Base-by-base conservation (phyloP, 2,113 vertebrate genomes). In the Apistogramma diplotaenia region DNA sequence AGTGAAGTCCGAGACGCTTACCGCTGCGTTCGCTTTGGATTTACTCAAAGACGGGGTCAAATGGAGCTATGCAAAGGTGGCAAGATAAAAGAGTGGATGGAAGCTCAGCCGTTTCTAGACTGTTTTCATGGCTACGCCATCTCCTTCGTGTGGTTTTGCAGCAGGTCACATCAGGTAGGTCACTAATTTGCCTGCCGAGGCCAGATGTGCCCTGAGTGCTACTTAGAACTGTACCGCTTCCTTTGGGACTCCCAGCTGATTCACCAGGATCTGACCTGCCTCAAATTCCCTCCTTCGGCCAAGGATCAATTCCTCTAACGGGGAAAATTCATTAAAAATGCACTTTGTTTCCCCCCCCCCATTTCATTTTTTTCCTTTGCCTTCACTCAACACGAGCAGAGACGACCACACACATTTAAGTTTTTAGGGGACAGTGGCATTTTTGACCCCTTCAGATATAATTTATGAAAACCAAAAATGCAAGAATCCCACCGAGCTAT, bases 391-490 rank as follows among this genome's bases (percentile, higher is more conserved):
- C 37, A 55, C 27, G 12, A 49, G 25, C 33, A 18, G 18, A 37
- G 18, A 35, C 23, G 60, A 31, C 53, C 23, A 13, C 16, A 58
- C 3, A 1, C 33, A 1, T 23, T 21, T 29, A 11, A 65, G 53
- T 16, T 65, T 40, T 33, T 1, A n/a, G 27, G 15, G 55, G 82
- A 82, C 13, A 51, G 59, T 31, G 0, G 74, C 13, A 75, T 83
- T 8, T 33, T 72, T 37, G 21, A 8, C 35, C 19, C 16, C 27
- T 49, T 80, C 49, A 40, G 3, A 82, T 84, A 71, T 79, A 8
- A 78, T 78, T 54, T 54, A 72, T 73, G 0, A 71, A 79, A 16
- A 79, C 37, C 78, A 59, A 35, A 16, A 67, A 85, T 27, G 89
- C 77, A 51, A 57, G 74, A 79, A 60, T 84, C 58, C 74, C 19